Evolutionary conservation across 1,140 invertebrate species (phyloP).

Genomic region (Rhyzopertha dominica): DNA sequence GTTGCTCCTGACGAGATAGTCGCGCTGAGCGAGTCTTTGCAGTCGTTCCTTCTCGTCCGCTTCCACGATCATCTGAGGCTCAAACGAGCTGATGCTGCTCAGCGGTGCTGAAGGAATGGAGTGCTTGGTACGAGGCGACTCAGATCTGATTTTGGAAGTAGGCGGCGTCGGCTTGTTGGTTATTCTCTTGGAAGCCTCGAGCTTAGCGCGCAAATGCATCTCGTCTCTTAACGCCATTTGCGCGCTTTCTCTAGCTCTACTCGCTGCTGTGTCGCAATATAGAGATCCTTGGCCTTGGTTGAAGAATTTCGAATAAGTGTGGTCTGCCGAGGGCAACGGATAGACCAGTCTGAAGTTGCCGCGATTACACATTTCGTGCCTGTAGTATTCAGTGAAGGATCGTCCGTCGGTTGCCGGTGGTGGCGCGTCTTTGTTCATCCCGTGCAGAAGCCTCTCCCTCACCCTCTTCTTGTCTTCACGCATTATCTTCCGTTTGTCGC

Average conservation of each 20-base stretch:
- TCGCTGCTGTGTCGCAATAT: constrained; percentile 73
- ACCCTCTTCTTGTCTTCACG: constrained; percentile 65
- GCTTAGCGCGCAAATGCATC: constrained; percentile 50
- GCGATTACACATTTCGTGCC: constrained; percentile 34
- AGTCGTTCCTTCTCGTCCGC: constrained; percentile 59
- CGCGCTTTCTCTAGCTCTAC: constrained; percentile 65
- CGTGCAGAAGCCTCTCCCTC: constrained; percentile 59
- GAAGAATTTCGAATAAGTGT: constrained; percentile 54
- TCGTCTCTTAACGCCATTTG: constrained; percentile 57
- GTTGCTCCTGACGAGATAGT: constrained; percentile 58
- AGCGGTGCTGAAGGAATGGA: constrained; percentile 6
- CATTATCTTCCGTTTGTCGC: constrained; percentile 70
- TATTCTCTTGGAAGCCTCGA: constrained; percentile 39
- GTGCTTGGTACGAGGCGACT: background rate
- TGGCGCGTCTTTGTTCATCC: constrained; percentile 40
- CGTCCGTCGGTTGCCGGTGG: constrained; percentile 8
- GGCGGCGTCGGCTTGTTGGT: constrained; percentile 20
- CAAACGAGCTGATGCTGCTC: constrained; percentile 48
- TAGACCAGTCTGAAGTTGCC: constrained; percentile 61
- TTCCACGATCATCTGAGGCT: constrained; percentile 59
- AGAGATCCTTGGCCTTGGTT: constrained; percentile 66
- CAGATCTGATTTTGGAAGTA: constrained; percentile 14
- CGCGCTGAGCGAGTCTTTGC: constrained; percentile 53
- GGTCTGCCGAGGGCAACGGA: constrained; percentile 16
- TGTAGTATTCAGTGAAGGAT: constrained; percentile 37